Evolutionary conservation across 35 echinoderm and acorn worm genomes (phyloP).

Genomic region (Heliocidaris tuberculata): DNA sequence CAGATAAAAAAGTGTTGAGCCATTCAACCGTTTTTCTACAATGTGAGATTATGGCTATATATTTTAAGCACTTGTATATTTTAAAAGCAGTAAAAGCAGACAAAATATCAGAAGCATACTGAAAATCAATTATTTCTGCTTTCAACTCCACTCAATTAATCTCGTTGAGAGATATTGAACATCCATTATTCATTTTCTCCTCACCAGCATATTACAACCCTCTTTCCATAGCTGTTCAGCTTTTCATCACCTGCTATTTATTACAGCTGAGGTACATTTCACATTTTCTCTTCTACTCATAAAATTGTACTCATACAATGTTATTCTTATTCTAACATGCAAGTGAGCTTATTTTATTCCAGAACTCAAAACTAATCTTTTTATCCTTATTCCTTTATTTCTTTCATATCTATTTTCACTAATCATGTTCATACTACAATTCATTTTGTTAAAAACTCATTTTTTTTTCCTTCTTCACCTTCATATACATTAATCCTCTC

Average conservation of each 20-base stretch:
- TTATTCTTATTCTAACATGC: not conserved
- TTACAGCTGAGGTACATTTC: not conserved
- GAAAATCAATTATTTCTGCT: conserved; percentile 1
- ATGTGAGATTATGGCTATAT: not conserved
- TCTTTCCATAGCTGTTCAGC: not conserved
- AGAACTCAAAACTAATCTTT: not conserved
- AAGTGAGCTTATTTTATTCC: not conserved
- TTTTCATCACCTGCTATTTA: not conserved
- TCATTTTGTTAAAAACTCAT: not conserved
- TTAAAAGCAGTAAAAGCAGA: not conserved
- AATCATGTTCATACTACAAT: not conserved
- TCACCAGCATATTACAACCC: not conserved
- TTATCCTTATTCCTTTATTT: not conserved
- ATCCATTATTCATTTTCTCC: not conserved
- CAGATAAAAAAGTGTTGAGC: not conserved
- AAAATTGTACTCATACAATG: not conserved
- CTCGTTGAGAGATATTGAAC: not conserved
- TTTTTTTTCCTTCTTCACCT: not conserved
- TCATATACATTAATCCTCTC: not conserved
- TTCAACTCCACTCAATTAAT: conserved; percentile 12
- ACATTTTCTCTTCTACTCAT: not conserved
- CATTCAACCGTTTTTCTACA: not conserved
- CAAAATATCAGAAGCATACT: not conserved
- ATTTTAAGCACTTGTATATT: not conserved
- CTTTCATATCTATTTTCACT: not conserved